Base-by-base conservation (phyloP, 2,113 vertebrate species). In the Thalassoma bifasciatum region DNA sequence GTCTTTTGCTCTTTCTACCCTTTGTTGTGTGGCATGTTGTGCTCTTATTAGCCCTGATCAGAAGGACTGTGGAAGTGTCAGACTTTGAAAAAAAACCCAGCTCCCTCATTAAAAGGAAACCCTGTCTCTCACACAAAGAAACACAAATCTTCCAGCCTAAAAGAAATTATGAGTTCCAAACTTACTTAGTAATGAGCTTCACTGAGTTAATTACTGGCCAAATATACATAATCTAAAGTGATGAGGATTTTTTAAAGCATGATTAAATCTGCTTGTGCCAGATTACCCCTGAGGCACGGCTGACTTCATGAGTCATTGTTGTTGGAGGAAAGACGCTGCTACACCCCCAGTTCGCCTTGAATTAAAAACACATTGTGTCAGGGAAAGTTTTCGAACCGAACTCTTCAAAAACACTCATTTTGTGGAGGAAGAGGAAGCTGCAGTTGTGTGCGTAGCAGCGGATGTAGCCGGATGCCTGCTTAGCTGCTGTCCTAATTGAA, bases 401-500 rank as follows among this genome's bases (percentile, higher is more conserved):
- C 58, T 60, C 8, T 23, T 10, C 24, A 62, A 36, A 30, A 52
- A 40, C 37, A 72, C 26, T 14, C 11, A 13, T 37, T 66, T 60
- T 49, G 69, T 22, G 54, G 26, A 57, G 57, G 44, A 63, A 24
- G 59, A 76, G 60, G 61, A 81, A 44, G 21, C 30, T 40, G 10
- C 58, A 67, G 66, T 40, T 37, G 49, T 78, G 62, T 69, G 62
- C 63, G 46, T 19, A 13, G 65, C 21, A n/a, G 62, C 26, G 38
- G 52, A 14, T 61, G 50, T 24, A 51, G 78, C 74, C 58, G 61
- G 26, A 11, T 21, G 24, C 5, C 22, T 34, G 62, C 60, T 66
- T 52, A 64, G 36, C 46, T 3, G 9, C 57, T 76, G 47, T 74
- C 64, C 77, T 88, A 85, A 91, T 88, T 88, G 83, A 85, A 74